Conservation (phyloP, 2,888 invertebrate genomes). For the Perizoma affinitatum region DNA sequence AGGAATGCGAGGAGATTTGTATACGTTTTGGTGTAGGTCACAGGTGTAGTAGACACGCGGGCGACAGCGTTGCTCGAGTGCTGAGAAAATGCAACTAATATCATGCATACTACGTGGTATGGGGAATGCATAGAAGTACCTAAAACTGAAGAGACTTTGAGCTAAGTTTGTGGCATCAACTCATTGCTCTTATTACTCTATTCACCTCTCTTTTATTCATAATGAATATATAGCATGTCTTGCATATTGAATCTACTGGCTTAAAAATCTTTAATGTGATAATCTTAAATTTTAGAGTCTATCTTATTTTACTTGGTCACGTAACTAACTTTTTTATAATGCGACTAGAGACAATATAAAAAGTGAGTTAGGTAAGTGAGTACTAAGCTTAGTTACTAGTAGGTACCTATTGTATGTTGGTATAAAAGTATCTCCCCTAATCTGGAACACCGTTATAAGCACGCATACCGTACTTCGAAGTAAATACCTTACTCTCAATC, state of each 20-base stretch:
- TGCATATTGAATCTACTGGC: too few relatives aligned
- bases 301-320: too few relatives aligned
- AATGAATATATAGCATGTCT: too few relatives aligned
- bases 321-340: too few relatives aligned
- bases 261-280: too few relatives aligned
- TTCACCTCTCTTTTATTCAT: too few relatives aligned
- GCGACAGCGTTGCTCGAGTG: slow-evolving; percentile 64
- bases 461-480: neutral
- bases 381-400: neutral
- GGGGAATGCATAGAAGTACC: too few relatives aligned
- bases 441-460: neutral
- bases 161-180: too few relatives aligned
- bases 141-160: too few relatives aligned
- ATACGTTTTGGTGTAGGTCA: slow-evolving; percentile 60
- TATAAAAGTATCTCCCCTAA: neutral
- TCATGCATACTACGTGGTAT: slow-evolving; percentile 36
- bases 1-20: slow-evolving; percentile 49
- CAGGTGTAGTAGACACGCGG: slow-evolving; percentile 74
- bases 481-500: neutral
- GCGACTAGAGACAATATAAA: neutral
- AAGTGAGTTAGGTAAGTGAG: neutral
- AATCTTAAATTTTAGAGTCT: too few relatives aligned
- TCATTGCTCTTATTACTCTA: too few relatives aligned
- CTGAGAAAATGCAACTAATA: slow-evolving; percentile 60
- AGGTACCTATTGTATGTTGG: neutral